These are phyloP conservation scores for Coleophora flavipennella DNA, from an alignment of 2,888 invertebrate species.

Conservation along the genomic window DNA sequence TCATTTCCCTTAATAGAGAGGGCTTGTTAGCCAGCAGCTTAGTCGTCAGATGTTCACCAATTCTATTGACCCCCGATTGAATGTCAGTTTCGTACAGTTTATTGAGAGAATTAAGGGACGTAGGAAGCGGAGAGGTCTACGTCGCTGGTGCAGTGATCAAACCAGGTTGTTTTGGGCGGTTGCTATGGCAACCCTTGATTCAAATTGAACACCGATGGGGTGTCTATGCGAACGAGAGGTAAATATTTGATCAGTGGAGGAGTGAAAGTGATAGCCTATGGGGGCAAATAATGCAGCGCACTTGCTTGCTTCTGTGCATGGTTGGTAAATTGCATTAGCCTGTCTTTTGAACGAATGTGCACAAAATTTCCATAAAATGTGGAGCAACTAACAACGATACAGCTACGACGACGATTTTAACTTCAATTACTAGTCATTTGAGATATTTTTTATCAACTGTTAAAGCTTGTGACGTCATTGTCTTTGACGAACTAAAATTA, in stretches of 20 bases:
- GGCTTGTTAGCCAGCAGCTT: conserved; percentile 22
- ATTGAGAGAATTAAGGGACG: conserved; percentile 15
- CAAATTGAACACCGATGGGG: conserved; percentile 45
- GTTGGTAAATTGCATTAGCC: conserved; percentile 62
- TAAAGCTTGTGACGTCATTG: no score
- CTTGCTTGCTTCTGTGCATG: conserved; percentile 40
- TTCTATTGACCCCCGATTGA: conserved; percentile 29
- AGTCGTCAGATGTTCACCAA: conserved; percentile 20
- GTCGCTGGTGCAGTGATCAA: conserved; percentile 32
- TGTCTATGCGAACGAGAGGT: conserved; percentile 30
- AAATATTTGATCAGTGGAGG: conserved; percentile 10
- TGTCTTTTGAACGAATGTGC: conserved; percentile 30
- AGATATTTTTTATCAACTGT: no score
- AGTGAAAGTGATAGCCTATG: conserved; percentile 25
- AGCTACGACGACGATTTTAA: no score
- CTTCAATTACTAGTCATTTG: no score
- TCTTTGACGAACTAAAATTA: no score
- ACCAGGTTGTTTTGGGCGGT: conserved; percentile 53
- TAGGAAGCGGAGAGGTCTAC: conserved; percentile 30
- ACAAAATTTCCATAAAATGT: conserved; percentile 11
- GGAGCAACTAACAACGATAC: no score
- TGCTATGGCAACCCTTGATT: conserved; percentile 54
- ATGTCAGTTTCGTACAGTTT: conserved; percentile 16
- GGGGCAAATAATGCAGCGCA: conserved; percentile 49
- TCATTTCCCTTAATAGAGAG: conserved; percentile 37